Evolutionary conservation across 2,888 invertebrate genomes (phyloP).

Genomic region (Chromoteleia sp.): DNA sequence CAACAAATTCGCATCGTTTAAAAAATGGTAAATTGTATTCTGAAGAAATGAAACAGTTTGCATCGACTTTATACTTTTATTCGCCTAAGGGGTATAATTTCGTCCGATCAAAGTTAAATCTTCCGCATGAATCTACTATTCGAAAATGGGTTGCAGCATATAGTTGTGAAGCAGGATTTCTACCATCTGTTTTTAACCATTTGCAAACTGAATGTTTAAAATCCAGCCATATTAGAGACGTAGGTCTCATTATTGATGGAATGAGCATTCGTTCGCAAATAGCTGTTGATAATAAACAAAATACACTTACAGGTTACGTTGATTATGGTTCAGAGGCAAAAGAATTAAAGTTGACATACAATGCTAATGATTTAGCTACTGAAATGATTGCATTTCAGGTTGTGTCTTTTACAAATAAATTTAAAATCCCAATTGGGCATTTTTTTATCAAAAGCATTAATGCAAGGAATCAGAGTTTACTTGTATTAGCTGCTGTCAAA

Average conservation of each 20-base stretch:
- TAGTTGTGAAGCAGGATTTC: constrained; percentile 36
- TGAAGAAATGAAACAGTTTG: constrained; percentile 50
- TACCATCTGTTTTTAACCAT: constrained; percentile 27
- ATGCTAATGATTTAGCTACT: background rate
- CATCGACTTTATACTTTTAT: constrained; percentile 51
- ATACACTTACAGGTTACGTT: constrained; percentile 17
- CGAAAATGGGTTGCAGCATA: constrained; percentile 38
- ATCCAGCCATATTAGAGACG: constrained; percentile 18
- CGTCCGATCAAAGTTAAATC: constrained; percentile 27
- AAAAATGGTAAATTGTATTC: constrained; percentile 23
- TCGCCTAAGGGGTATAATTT: constrained; percentile 40
- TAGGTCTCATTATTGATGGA: constrained; percentile 37
- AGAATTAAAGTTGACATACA: background rate
- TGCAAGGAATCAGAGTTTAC: too few relatives aligned
- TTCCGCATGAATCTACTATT: constrained; percentile 7
- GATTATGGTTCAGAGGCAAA: constrained; percentile 16
- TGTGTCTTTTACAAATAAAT: constrained; percentile 35
- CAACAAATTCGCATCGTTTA: background rate
- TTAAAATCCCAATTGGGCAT: constrained; percentile 48
- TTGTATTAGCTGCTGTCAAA: too few relatives aligned
- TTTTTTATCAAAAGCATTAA: constrained; percentile 21
- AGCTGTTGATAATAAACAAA: constrained; percentile 26
- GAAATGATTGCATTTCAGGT: constrained; percentile 44
- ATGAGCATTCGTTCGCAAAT: constrained; percentile 31
- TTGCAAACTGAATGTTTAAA: background rate